Evolutionary conservation across 2,888 invertebrate species (phyloP), one percentile per base, ranked within the genome.

Genomic region (Saturnia japonica): DNA sequence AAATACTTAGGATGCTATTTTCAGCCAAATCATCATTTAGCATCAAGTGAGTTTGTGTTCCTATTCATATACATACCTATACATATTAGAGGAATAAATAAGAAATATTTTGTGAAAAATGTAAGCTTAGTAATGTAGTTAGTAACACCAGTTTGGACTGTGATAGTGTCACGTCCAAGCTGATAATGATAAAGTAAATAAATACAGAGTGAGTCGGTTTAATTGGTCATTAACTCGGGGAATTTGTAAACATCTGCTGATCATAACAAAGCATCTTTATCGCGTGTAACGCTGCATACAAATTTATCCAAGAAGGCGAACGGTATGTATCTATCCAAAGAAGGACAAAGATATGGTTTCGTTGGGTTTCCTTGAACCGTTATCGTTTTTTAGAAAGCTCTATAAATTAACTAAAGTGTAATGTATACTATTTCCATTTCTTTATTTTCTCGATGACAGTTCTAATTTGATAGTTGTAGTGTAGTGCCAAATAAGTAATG

Each of bases 131-230:
- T 60, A 28, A 28, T 60, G 28, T 60, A 25, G 25, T 25, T 28
- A 60, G 28, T 28, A 14, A 60, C 57, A 60, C 28, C 12, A 25
- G 57, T 60, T 60, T 28, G 6, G 25, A 60, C 28, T 22, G 54
- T 14, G 57, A 60, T 28, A 28, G 14, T 60, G 57, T 60, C 57
- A 60, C 57, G 57, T 60, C 57, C 57, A 14, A 11, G 28, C 25
- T 60, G 57, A 60, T 60, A 60, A 60, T 14, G 25, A 28, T 28
- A 60, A 60, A 60, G 57, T 60, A 60, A 60, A 60, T 25, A 60
- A 60, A 60, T 28, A 60, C 57, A 25, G 25, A 60, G 28, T 60
- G 25, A 60, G 57, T 60, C 57, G 57, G 57, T 60, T 60, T 60
- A 60, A 60, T 60, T 60, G 57, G 57, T 60, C 57, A 60, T 60